Conservation (phyloP, 2,113 vertebrate species). For the Alexandromys fortis region DNA sequence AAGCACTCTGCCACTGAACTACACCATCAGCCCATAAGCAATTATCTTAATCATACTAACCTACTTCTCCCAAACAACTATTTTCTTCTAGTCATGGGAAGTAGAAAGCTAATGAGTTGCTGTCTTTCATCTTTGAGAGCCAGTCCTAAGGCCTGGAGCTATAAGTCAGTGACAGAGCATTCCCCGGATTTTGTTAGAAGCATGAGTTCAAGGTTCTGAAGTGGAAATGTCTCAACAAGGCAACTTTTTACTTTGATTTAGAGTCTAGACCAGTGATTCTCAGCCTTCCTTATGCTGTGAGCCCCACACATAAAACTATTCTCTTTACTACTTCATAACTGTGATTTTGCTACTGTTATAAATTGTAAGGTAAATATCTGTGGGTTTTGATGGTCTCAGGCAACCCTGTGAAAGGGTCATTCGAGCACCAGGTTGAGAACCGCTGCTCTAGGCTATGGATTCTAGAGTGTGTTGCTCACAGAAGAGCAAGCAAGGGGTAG, state of each 20-base stretch:
- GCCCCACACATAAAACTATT: neutral
- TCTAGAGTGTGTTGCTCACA: neutral
- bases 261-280: neutral
- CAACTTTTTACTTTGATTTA: neutral
- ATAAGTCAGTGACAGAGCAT: neutral
- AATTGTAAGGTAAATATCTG: neutral
- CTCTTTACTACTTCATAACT: neutral
- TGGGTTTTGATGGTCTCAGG: neutral
- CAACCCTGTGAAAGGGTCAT: neutral
- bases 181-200: neutral
- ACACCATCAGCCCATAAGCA: neutral
- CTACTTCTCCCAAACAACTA: neutral
- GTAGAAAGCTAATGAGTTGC: neutral
- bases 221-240: neutral
- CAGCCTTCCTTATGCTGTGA: neutral
- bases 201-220: neutral
- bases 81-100: neutral
- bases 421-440: neutral
- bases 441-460: neutral
- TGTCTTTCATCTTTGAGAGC: neutral
- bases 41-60: neutral
- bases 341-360: neutral
- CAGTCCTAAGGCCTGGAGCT: neutral
- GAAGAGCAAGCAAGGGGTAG: neutral
- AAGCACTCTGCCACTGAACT: neutral